Conservation (phyloP, 1,140 invertebrate genomes). For the Tribolium madens region DNA sequence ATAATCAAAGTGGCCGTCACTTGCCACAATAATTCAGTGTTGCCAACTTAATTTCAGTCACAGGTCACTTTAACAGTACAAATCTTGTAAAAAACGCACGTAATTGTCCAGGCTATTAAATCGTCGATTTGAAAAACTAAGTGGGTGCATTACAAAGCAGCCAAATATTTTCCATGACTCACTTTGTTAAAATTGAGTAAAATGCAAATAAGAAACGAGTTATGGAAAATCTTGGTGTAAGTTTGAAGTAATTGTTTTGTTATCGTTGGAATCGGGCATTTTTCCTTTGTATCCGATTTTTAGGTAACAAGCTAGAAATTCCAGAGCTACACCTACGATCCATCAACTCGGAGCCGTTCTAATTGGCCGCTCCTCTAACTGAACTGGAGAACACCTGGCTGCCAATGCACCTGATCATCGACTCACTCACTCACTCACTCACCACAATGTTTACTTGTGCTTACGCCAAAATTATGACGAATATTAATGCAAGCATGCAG, state of each 20-base stretch:
- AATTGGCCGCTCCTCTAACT: conserved; percentile 43
- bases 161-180: background rate
- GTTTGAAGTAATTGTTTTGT: conserved; percentile 5
- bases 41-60: too few species aligned
- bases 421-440: too few species aligned
- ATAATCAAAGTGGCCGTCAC: too few species aligned
- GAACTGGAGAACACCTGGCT: conserved; percentile 39
- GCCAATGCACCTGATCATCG: conserved; percentile 40
- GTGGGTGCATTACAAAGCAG: background rate
- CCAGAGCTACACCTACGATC: conserved; percentile 45
- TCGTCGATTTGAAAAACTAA: background rate
- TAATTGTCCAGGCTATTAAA: too few species aligned
- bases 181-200: background rate
- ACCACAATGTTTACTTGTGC: conserved; percentile 41
- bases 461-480: conserved; percentile 43
- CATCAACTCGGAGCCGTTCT: conserved; percentile 43
- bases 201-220: background rate
- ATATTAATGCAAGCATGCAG: conserved; percentile 12
- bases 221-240: background rate
- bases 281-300: conserved; percentile 14
- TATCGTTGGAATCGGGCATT: conserved; percentile 22
- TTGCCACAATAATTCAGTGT: too few species aligned
- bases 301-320: conserved; percentile 46
- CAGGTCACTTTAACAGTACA: too few species aligned
- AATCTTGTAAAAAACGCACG: too few species aligned